Base-by-base conservation (phyloP, 2,797 vertebrate species). In the Chrosomus eos region DNA sequence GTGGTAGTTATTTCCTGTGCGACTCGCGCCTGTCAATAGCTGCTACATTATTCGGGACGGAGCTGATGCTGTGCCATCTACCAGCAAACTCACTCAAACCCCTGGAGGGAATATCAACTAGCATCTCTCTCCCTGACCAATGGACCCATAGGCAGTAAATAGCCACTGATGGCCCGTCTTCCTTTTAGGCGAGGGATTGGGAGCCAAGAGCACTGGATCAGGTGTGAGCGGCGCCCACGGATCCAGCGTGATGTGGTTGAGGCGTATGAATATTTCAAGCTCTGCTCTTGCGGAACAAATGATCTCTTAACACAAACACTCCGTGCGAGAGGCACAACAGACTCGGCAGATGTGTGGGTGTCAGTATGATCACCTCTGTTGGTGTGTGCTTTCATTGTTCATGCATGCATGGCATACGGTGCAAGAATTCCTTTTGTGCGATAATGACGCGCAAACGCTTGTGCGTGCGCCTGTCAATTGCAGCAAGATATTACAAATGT, bases 231-330 rank as follows among this genome's bases (percentile, higher is more conserved):
- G 55, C n/a, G 48, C 83, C 79, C 80, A 67, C 64, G 80, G 81
- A 83, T 81, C 60, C 79, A 40, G 18, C 18, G 53, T 64, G 77
- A 70, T 79, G 77, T 64, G 76, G 84, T 85, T 82, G 71, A 82
- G 74, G 36, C 4, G 11, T 79, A 87, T 87, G 80, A 86, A 85
- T 86, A 86, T 88, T 88, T 89, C 40, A 88, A 83, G 81, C 55
- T 88, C 62, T 84, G 71, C 82, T 80, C 82, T 60, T 80, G 81
- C 60, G 51, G 77, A 86, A 84, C 78, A 84, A 86, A 89, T 80
- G 67, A 72, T 85, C 71, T 85, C 45, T 66, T 83, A 77, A 78
- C 51, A 80, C 75, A 85, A 85, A 48, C 45, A 70, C 76, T 71
- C 58, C 5, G 74, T 48, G 45, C 14, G 79, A 73, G 48, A 70